Conservation (phyloP, 2,797 vertebrate species). For the Manis javanica region DNA sequence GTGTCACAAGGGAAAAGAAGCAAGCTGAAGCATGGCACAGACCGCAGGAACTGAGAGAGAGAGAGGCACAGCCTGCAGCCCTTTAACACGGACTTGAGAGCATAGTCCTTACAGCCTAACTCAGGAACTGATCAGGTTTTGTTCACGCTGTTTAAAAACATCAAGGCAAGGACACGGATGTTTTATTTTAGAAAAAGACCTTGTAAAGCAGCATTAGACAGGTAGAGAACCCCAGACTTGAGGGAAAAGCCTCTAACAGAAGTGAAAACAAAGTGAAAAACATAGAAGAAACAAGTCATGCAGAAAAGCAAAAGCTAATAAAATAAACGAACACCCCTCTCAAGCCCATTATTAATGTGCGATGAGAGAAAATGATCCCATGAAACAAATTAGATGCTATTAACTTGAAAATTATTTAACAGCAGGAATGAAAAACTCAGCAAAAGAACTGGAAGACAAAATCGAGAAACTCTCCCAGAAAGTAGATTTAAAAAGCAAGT, state of each 20-base stretch:
- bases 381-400: background rate
- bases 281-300: background rate
- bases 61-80: background rate
- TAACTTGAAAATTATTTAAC: background rate
- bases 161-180: fast-evolving
- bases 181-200: background rate
- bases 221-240: background rate
- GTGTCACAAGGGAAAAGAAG: background rate
- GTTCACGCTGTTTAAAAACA: fast-evolving
- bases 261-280: background rate
- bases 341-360: background rate
- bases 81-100: fast-evolving
- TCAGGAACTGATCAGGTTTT: too few species aligned
- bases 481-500: background rate
- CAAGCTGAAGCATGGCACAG: fast-evolving
- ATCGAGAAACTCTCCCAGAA: background rate
- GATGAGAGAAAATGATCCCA: background rate
- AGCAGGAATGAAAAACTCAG: background rate
- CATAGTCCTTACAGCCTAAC: fast-evolving
- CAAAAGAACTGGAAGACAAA: background rate
- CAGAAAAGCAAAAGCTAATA: background rate
- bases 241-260: background rate
- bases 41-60: too few species aligned
- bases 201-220: background rate
- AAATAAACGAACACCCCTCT: background rate